Conservation (phyloP, 1,140 invertebrate genomes). For the Drosophila leontia region DNA sequence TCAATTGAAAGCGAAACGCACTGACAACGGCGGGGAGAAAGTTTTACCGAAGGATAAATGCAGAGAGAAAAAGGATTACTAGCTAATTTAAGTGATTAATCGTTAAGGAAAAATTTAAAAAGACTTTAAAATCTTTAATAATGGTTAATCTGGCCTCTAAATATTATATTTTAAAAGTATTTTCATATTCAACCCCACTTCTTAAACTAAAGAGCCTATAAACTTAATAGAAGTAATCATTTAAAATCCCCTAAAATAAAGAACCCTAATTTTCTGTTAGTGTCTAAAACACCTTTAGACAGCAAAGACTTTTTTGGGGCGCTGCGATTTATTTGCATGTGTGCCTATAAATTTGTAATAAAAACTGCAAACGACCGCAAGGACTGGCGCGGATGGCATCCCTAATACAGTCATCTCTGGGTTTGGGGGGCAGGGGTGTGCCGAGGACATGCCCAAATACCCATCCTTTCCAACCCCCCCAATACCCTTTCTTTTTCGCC, state of each 20-base stretch:
- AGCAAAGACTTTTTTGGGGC: constrained; percentile 6
- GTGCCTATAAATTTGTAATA: constrained; percentile 84
- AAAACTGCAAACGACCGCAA: constrained; percentile 79
- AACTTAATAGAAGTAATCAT: not conserved
- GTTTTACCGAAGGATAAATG: constrained; percentile 17
- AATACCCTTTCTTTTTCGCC: constrained; percentile 10
- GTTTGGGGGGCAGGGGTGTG: constrained; percentile 44
- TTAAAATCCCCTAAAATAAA: not conserved
- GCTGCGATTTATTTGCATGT: constrained; percentile 81
- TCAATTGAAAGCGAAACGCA: constrained; percentile 62
- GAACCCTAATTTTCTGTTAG: constrained; percentile 1
- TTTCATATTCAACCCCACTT: not conserved
- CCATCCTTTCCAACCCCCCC: constrained; percentile 9
- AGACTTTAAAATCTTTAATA: not conserved
- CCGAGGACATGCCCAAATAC: constrained; percentile 10
- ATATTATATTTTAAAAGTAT: not conserved
- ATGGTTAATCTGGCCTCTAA: rapidly evolving
- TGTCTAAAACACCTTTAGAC: constrained; percentile 13
- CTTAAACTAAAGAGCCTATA: not conserved
- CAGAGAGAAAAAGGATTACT: not conserved
- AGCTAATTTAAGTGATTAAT: not conserved
- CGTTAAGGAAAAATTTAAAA: not conserved
- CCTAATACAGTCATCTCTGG: constrained; percentile 73
- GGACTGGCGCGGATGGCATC: constrained; percentile 57
- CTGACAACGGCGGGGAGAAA: constrained; percentile 21